These are phyloP conservation scores for Amyelois transitella DNA, from an alignment of 1,140 invertebrate genomes.

Conservation along the genomic window DNA sequence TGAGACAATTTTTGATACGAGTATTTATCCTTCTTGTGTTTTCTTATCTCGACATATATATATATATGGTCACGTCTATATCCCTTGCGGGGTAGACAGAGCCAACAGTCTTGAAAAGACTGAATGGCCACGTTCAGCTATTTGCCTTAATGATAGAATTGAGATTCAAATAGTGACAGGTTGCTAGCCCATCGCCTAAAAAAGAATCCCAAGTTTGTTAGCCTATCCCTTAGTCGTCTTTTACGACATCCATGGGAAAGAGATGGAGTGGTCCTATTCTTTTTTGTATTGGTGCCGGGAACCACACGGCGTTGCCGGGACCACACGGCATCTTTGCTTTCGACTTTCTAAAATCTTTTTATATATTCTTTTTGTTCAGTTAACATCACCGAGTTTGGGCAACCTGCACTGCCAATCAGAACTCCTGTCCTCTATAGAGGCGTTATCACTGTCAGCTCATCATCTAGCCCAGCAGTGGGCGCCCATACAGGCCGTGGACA, in stretches of 20 bases:
- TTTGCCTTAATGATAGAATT: no score
- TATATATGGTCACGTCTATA: no score
- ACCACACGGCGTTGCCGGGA: neutral
- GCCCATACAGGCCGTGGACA: neutral
- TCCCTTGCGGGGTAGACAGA: no score
- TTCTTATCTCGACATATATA: neutral
- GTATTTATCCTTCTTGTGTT: neutral
- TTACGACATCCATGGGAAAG: no score
- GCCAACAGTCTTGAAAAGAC: no score
- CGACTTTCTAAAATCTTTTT: neutral
- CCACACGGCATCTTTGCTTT: neutral
- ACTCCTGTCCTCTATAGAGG: conserved; percentile 14
- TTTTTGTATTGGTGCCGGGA: neutral
- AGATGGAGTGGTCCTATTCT: no score
- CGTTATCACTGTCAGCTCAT: neutral
- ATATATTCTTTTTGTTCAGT: neutral
- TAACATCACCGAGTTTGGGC: conserved; percentile 19
- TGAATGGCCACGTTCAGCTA: no score
- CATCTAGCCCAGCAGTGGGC: conserved; percentile 3
- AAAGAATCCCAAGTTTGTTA: no score
- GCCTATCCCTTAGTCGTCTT: no score
- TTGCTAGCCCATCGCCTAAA: no score
- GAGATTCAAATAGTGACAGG: no score
- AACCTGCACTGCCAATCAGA: conserved; percentile 14
- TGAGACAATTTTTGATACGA: neutral